A percentile compares a stretch with the other conserved stretches of the same genome.
Evolutionary conservation across 2,113 vertebrate species (phyloP).

Genomic region (Pseudopipra pipra): DNA sequence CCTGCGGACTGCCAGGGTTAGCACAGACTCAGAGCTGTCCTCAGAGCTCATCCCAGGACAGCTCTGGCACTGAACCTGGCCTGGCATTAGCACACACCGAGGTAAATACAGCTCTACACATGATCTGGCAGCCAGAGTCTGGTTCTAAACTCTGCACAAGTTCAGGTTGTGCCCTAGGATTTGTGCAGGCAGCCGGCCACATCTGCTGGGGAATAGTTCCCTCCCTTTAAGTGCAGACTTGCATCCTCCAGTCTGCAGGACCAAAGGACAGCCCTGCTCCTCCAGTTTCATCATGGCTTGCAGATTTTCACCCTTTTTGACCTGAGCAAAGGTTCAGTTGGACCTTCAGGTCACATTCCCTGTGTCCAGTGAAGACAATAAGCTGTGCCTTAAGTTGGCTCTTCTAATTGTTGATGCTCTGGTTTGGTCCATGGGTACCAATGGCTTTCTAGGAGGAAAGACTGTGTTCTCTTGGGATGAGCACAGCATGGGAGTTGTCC

Average conservation of each 20-base stretch:
- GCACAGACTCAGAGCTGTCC: background rate
- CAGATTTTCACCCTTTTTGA: background rate
- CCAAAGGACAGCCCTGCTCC: background rate
- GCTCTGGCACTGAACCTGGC: background rate
- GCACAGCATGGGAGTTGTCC: accelerated
- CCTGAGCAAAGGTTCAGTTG: background rate
- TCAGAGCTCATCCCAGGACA: background rate
- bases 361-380: background rate
- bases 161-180: background rate
- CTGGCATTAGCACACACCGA: background rate
- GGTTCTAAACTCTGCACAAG: background rate
- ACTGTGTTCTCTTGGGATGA: background rate
- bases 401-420: background rate
- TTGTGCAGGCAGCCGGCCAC: accelerated
- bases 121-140: background rate
- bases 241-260: background rate
- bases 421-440: background rate
- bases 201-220: background rate
- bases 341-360: background rate
- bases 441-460: background rate
- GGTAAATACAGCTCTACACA: background rate
- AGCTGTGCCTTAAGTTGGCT: background rate
- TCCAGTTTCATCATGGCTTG: background rate
- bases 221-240: background rate
- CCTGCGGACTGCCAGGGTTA: background rate